phyloP scores from a whole-genome alignment of 2,113 vertebrate species.

The Nibea coibor region DNA sequence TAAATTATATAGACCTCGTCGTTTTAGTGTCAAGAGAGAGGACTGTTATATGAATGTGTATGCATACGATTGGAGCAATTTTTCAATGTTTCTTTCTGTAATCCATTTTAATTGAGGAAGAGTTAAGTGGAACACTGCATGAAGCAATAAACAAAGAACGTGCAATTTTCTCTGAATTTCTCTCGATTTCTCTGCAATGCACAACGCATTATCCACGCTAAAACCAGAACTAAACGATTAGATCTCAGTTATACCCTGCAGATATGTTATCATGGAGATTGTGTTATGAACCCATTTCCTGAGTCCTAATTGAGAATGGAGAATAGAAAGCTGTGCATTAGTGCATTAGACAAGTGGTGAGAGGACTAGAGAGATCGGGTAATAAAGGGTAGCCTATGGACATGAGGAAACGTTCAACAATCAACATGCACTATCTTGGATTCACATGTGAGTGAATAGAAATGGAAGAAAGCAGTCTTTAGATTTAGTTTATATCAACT shows the following conservation, averaged over 20 bases:
- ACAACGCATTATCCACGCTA: neutral
- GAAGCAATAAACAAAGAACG: neutral
- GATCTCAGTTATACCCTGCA: conserved; percentile 39
- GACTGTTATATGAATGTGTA: no score
- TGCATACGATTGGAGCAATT: neutral
- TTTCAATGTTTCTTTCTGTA: neutral
- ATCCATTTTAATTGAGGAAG: neutral
- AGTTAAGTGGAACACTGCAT: conserved; percentile 1
- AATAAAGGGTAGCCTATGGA: neutral
- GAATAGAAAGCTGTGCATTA: neutral
- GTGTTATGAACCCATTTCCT: conserved; percentile 54
- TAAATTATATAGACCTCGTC: neutral
- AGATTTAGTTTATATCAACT: neutral
- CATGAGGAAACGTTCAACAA: neutral
- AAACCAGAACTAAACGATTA: conserved; percentile 1
- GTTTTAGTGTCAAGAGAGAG: neutral
- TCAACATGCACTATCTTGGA: neutral
- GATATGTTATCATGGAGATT: conserved; percentile 30
- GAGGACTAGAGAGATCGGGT: neutral
- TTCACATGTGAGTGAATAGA: neutral
- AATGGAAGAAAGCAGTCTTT: neutral
- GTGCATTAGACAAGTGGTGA: neutral
- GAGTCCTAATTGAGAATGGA: conserved; percentile 27
- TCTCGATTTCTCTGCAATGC: neutral
- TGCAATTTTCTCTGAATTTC: neutral